Base-by-base conservation (phyloP, 2,113 vertebrate genomes). In the Phalacrocorax aristotelis region DNA sequence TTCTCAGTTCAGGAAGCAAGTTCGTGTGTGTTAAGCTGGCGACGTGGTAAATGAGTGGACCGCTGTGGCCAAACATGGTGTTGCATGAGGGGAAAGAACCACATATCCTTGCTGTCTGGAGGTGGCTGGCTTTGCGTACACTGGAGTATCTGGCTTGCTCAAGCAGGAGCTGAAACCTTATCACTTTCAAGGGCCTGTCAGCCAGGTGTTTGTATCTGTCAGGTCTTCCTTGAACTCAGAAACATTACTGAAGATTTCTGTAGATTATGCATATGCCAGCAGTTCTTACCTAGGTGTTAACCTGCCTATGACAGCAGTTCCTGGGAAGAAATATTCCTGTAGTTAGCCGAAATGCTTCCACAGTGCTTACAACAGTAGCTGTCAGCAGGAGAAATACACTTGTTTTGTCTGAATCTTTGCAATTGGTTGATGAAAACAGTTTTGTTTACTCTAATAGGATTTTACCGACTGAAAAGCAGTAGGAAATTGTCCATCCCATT, bases 11-110 rank as follows among this genome's bases (percentile, higher is more conserved):
- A 3, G 44, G 58, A 44, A 32, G 22, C 15, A 29, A 69, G n/a
- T 55, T 74, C 22, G 51, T n/a, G 23, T 25, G 27, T 40, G 66
- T 21, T 40, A 27, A 89, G 52, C 18, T 23, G 30, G 54, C 0
- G 0, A 32, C 1, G 1, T 30, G 38, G 34, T 61, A 19, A 55
- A 12, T 11, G 22, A 48, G 52, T 40, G 58, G 15, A 20, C 66
- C 6, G 0, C 9, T 5, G 51, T 61, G 46, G 62, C 72, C 51
- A 20, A 54, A 36, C 32, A 0, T 4, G 30, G 54, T 48, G 29
- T 17, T 61, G 18, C 5, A 3, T 4, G 40, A 66, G 26, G 18
- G 69, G 44, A 5, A 26, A 34, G 36, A 27, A 13, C 46, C 2
- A 0, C 5, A 0, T 21, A 3, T 10, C 61, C 55, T 11, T 30